Base-by-base conservation (phyloP, 2,888 invertebrate species). In the Sycophila texana region DNA sequence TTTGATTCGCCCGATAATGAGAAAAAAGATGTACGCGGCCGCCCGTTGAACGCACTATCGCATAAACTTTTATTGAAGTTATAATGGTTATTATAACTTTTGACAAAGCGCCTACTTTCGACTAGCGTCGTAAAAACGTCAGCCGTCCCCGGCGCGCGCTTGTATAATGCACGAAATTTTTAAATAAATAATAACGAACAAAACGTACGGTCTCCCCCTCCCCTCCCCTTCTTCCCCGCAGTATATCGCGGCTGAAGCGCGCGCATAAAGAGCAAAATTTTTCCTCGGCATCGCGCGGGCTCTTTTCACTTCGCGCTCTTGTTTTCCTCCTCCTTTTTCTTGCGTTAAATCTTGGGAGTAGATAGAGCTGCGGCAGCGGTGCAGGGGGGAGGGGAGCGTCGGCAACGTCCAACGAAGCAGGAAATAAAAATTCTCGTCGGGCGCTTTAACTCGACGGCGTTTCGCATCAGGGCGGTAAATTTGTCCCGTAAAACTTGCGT, bases 31-130 rank as follows among this genome's bases (percentile, higher is more conserved):
- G 53, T 53, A n/a, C 53, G 14, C 14, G 51, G 13, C 65, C 47
- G 13, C 65, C 39, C 18, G 12, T 10, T n/a, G 57, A 39, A 13
- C 20, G 47, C 58, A 58, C 30, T 68, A 30, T 30, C n/a, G 16
- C 68, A n/a, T 30, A 68, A 71, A 71, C 70, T 73, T 73, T 26
- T 53, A 51, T 26, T 12, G 47, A 66, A 66, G 22, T 66, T 66
- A 58, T 74, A 74, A 74, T 74, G 74, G 51, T 67, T 58, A 74
- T 74, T 74, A 58, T 67, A 74, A 74, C 66, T 74, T 67, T 20
- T 47, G 22, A 74, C 51, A 61, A 53, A 16, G 55, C n/a, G 18
- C 49, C 14, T 16, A 47, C 58, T 47, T 47, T 70, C 16, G 39
- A 57, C 30, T 55, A 12, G 10, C 51, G 14, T 51, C 20, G 26